Conservation (phyloP, 2,888 invertebrate species). For the Chloroclystis v-ata region DNA sequence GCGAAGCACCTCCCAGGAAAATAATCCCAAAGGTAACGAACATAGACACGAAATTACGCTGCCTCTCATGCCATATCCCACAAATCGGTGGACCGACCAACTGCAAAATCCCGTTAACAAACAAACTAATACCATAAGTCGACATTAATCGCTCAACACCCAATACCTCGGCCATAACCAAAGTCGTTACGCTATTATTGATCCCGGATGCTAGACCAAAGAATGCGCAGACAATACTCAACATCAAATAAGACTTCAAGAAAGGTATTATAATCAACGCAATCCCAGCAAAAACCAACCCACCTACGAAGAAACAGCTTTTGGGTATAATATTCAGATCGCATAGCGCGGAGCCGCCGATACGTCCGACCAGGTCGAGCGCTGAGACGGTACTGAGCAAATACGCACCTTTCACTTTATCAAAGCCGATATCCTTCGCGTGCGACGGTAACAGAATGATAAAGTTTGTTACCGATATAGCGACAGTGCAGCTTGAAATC, state of each 20-base stretch:
- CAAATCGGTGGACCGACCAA: constrained; percentile 89
- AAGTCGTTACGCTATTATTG: constrained; percentile 90
- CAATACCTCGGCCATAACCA: constrained; percentile 92
- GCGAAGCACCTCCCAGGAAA: constrained; percentile 83
- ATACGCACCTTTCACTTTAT: constrained; percentile 83
- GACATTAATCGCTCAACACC: constrained; percentile 90
- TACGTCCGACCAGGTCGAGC: constrained; percentile 88
- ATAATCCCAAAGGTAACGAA: constrained; percentile 86
- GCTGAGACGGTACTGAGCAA: constrained; percentile 88
- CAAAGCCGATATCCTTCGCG: constrained; percentile 83
- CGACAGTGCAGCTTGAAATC: constrained; percentile 90
- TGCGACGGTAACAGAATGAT: constrained; percentile 89
- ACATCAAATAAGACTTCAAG: constrained; percentile 77
- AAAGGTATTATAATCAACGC: constrained; percentile 84
- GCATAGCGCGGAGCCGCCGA: constrained; percentile 90
- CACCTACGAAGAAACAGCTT: constrained; percentile 88
- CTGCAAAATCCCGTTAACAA: constrained; percentile 90
- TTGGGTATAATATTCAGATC: constrained; percentile 88
- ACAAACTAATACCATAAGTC: constrained; percentile 90
- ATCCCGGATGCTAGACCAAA: constrained; percentile 90
- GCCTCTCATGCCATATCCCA: constrained; percentile 82
- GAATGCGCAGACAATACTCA: constrained; percentile 84
- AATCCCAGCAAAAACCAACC: constrained; percentile 87
- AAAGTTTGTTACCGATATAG: constrained; percentile 92
- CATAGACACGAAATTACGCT: constrained; percentile 82